These are phyloP conservation scores for Luperina nickerlii DNA, from an alignment of 2,888 invertebrate species.

Conservation along the genomic window DNA sequence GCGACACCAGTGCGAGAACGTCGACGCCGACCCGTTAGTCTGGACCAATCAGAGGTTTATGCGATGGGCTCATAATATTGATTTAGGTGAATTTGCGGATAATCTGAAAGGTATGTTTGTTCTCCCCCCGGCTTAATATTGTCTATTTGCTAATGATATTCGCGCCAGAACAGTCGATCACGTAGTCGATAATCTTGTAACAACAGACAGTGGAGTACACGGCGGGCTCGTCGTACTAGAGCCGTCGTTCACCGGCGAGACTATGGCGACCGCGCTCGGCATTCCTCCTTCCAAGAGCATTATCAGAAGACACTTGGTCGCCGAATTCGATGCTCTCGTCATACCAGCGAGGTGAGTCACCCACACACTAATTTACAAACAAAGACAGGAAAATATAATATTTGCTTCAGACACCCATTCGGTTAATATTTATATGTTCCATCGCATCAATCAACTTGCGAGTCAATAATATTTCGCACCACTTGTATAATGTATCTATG, in stretches of 20 bases:
- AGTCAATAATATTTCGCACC: conserved; percentile 44
- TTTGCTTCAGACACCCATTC: conserved; percentile 68
- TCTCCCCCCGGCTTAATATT: conserved; percentile 28
- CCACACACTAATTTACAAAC: conserved; percentile 40
- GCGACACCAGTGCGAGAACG: conserved; percentile 96
- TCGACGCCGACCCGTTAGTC: conserved; percentile 97
- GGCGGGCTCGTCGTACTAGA: conserved; percentile 98
- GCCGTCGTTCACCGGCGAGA: conserved; percentile 98
- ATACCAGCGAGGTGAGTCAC: conserved; percentile 96
- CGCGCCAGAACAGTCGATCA: conserved; percentile 24
- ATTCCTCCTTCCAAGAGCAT: conserved; percentile 98
- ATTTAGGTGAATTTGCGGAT: conserved; percentile 97
- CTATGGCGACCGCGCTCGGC: conserved; percentile 97
- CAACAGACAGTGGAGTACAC: conserved; percentile 97
- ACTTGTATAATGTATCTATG: conserved; percentile 55
- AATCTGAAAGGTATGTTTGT: conserved; percentile 94
- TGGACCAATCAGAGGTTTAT: conserved; percentile 99
- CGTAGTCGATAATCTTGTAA: conserved; percentile 49
- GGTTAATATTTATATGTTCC: conserved; percentile 47
- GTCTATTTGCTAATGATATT: conserved; percentile 41
- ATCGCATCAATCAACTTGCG: conserved; percentile 59
- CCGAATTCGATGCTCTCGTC: conserved; percentile 97
- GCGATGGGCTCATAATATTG: conserved; percentile 98
- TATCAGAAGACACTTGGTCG: conserved; percentile 96
- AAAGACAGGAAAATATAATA: conserved; percentile 72